Percentiles rank a stretch among this genome's conserved stretches.
Conservation (phyloP, 2,113 vertebrate species). For the Acrocephalus kingi region DNA sequence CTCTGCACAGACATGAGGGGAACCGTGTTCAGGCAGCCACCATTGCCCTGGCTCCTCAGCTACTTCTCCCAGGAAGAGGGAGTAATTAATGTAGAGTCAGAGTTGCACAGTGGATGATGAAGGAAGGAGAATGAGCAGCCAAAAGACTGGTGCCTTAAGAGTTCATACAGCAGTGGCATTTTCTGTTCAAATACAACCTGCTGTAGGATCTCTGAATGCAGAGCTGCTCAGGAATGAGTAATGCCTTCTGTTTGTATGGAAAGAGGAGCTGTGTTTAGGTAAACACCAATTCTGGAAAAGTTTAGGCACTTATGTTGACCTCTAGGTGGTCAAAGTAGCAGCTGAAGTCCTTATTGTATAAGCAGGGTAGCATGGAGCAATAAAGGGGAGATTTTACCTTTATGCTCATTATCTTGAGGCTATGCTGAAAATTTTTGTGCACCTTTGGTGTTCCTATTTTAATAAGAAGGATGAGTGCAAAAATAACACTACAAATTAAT, state of each 20-base stretch:
- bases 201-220: neutral
- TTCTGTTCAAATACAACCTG: neutral
- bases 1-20: neutral
- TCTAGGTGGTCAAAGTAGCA: neutral
- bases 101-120: neutral
- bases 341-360: neutral
- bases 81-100: neutral
- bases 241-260: neutral
- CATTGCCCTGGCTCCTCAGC: neutral
- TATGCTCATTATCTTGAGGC: neutral
- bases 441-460: neutral
- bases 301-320: neutral
- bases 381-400: neutral
- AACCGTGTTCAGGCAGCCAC: accelerated
- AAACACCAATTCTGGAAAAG: neutral
- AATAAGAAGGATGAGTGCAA: neutral
- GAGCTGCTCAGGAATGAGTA: neutral
- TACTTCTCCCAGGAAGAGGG: neutral
- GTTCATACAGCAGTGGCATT: neutral
- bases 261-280: neutral
- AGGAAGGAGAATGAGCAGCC: neutral
- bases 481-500: neutral
- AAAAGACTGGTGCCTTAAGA: neutral
- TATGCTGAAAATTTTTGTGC: neutral
- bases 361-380: neutral